phyloP scores from a whole-genome alignment of 2,113 vertebrate genomes.

The Hippocampus barbouri region DNA sequence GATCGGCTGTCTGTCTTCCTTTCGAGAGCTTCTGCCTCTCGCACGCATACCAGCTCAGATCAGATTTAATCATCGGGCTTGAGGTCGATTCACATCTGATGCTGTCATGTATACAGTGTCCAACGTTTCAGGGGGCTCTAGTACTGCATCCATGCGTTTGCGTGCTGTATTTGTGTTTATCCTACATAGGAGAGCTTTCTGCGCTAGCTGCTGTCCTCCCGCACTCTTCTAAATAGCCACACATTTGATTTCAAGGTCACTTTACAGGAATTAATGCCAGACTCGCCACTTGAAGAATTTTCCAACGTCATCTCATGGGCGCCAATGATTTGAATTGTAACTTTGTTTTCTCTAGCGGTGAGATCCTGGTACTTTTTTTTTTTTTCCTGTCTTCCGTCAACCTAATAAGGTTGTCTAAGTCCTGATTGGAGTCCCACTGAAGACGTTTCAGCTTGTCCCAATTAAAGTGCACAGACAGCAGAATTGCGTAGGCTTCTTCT shows the following conservation, averaged over 20 bases:
- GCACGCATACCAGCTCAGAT: constrained; percentile 3
- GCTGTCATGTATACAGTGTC: constrained; percentile 34
- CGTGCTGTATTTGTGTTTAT: constrained; percentile 3
- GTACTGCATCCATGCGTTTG: constrained; percentile 9
- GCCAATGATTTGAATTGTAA: background rate
- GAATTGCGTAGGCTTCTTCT: constrained; percentile 34
- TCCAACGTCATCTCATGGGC: background rate
- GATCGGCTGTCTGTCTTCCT: constrained; percentile 13
- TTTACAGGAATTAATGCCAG: constrained; percentile 4
- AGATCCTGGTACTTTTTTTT: background rate
- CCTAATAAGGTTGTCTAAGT: background rate
- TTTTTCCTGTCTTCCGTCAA: background rate
- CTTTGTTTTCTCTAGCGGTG: background rate
- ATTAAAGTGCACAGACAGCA: constrained; percentile 15
- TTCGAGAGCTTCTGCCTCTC: constrained; percentile 4
- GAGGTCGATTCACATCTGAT: constrained; percentile 37
- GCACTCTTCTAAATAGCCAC: background rate
- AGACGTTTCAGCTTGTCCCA: constrained; percentile 16
- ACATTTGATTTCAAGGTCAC: background rate
- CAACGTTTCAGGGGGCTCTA: constrained; percentile 11
- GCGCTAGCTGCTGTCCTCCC: constrained; percentile 8
- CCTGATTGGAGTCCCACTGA: constrained; percentile 5
- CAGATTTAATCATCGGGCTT: constrained; percentile 17
- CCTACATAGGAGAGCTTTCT: constrained; percentile 15
- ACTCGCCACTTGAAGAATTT: background rate